Evolutionary conservation across 2,113 vertebrate species (phyloP), one percentile per base, ranked within the genome.

Genomic region (Setophaga coronata): DNA sequence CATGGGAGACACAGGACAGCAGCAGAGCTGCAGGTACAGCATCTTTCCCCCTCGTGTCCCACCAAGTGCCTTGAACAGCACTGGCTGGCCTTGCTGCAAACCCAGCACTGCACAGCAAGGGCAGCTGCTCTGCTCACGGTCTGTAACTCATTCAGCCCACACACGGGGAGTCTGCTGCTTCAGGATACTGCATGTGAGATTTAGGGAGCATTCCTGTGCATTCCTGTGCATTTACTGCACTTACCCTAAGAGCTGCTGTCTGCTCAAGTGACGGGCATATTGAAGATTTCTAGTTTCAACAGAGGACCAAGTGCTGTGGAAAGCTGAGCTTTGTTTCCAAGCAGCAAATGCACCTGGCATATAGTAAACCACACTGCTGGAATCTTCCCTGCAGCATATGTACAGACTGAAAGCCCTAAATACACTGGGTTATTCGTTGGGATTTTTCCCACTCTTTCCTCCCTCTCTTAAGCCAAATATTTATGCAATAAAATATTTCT

Each of bases 401-500:
- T 48, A 56, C 53, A 38, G 33, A n/a, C 25, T 70, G 53, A 91
- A 94, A 80, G 40, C 20, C 47, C 67, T 61, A 90, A 93, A 65
- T 23, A 56, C 6, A 6, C 26, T 54, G 76, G 40, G 78, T 85
- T 92, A 80, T 79, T 65, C 78, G 42, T 33, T 77, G 56, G 1
- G 1, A 56, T 84, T 90, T 89, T 91, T 5, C 60, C 72, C 74
- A 76, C 20, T 58, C 66, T 58, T 90, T 85, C 51, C 47, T 93
- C 87, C 64, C 65, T 94, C 42, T 58, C n/a, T 74, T 69, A 86
- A 56, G 56, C 81, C 74, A 97, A 96, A 91, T 78, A 95, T 67
- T 92, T 81, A 73, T 65, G 58, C 50, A 83, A 95, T 65, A 80
- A 94, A 94, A 56, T 82, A 80, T 84, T 94, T 95, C 50, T 85